Evolutionary conservation across 1,140 invertebrate species (phyloP).

Genomic region (Sitophilus oryzae): DNA sequence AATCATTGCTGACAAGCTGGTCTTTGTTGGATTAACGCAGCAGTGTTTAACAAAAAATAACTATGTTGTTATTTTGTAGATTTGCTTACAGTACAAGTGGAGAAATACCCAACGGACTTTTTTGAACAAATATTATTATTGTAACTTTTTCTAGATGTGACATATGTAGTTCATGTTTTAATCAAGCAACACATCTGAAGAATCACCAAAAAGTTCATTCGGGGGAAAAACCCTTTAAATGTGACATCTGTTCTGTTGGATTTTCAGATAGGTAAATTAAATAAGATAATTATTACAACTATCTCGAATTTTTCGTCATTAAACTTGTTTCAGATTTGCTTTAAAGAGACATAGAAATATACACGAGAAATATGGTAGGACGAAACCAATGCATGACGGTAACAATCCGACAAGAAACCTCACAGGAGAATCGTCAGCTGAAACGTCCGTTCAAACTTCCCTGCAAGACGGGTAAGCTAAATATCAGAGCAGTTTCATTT

Average conservation of each 20-base stretch:
- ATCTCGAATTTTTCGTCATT: not conserved
- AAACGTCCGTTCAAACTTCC: conserved; percentile 17
- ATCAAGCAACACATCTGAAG: conserved; percentile 80
- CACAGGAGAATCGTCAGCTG: conserved; percentile 22
- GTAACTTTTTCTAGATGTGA: conserved; percentile 53
- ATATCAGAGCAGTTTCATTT: too few relatives aligned
- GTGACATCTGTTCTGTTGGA: conserved; percentile 81
- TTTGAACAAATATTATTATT: too few relatives aligned
- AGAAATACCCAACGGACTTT: too few relatives aligned
- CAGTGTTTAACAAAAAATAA: too few relatives aligned
- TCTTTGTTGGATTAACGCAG: too few relatives aligned
- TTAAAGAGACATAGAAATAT: conserved; percentile 49
- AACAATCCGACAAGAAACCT: conserved; percentile 20
- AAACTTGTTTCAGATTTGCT: conserved; percentile 43
- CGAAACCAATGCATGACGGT: conserved; percentile 39
- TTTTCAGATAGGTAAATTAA: conserved; percentile 65
- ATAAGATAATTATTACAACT: not conserved
- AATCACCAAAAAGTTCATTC: conserved; percentile 78
- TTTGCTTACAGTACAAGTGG: too few relatives aligned
- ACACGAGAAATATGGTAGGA: conserved; percentile 50
- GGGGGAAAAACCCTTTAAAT: conserved; percentile 68
- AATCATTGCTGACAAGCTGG: too few relatives aligned
- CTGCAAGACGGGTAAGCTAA: conserved; percentile 17
- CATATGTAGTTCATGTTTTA: conserved; percentile 76
- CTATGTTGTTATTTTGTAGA: too few relatives aligned